phyloP scores from a whole-genome alignment of 2,888 invertebrate genomes.

The Plagodis pulveraria region DNA sequence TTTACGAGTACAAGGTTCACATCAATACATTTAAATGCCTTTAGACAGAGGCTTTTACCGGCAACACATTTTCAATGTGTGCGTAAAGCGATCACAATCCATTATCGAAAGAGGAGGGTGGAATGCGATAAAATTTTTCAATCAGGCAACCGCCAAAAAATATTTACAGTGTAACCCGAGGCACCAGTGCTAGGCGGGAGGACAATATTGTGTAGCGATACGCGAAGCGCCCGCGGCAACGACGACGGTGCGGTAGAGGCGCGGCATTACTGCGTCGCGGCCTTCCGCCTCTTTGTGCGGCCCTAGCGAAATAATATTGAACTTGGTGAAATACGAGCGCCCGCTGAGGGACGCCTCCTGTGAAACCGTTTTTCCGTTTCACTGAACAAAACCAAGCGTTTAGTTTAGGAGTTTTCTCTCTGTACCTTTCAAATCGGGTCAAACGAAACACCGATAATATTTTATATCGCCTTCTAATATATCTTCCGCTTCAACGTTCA shows the following conservation, averaged over 20 bases:
- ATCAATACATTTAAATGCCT: conserved; percentile 21
- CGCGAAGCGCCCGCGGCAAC: conserved; percentile 72
- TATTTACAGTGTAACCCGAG: conserved; percentile 83
- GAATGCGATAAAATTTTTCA: conserved; percentile 82
- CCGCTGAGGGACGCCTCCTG: conserved; percentile 72
- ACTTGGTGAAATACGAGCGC: conserved; percentile 81
- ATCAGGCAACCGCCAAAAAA: conserved; percentile 81
- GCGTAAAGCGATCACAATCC: conserved; percentile 67
- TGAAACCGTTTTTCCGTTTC: conserved; percentile 79
- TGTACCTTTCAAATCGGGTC: conserved; percentile 55
- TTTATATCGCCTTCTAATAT: conserved; percentile 36
- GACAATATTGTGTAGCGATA: conserved; percentile 81
- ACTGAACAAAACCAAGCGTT: conserved; percentile 74
- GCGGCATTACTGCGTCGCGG: conserved; percentile 56
- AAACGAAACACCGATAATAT: conserved; percentile 36
- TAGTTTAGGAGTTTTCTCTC: conserved; percentile 64
- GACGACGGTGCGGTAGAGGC: conserved; percentile 37
- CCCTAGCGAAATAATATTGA: conserved; percentile 83
- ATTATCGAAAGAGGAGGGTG: conserved; percentile 69
- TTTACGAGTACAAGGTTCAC: not conserved
- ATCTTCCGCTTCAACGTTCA: conserved; percentile 32
- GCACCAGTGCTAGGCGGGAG: conserved; percentile 64
- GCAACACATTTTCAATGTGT: conserved; percentile 54
- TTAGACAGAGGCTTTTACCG: conserved; percentile 50
- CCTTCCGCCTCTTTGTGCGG: conserved; percentile 78